phyloP scores from a whole-genome alignment of 2,797 vertebrate genomes.

The Bovichtus diacanthus region DNA sequence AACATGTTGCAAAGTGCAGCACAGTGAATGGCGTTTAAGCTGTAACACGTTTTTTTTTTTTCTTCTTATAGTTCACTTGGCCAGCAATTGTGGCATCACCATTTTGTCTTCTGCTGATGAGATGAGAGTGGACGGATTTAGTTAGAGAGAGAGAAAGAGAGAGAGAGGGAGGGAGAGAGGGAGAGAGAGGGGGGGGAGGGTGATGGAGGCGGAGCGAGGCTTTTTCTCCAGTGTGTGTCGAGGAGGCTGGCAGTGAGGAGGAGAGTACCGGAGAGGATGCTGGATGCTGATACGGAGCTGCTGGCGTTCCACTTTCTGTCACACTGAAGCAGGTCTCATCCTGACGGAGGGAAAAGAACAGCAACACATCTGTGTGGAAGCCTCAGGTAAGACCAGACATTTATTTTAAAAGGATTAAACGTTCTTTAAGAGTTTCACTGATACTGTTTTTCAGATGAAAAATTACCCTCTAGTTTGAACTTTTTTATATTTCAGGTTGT shows the following conservation, averaged over 20 bases:
- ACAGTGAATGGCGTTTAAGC: conserved; percentile 9
- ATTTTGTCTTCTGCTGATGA: conserved; percentile 53
- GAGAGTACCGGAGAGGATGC: conserved; percentile 46
- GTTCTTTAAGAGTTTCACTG: not conserved
- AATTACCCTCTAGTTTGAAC: not conserved
- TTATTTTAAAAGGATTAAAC: not conserved
- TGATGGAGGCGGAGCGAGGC: conserved; percentile 47
- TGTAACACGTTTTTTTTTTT: not conserved
- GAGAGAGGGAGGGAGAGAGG: not conserved
- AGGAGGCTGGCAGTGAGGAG: conserved; percentile 62
- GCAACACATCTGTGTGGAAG: conserved; percentile 5
- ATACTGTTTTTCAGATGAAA: not conserved
- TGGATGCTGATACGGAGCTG: conserved; percentile 57
- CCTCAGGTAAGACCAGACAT: conserved; percentile 49
- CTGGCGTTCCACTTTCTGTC: conserved; percentile 23
- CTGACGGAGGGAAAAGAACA: conserved; percentile 10
- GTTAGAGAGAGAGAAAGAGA: conserved; percentile 37
- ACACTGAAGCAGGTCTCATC: conserved; percentile 30
- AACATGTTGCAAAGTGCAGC: not conserved
- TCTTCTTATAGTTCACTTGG: conserved; percentile 21
- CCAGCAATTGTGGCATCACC: conserved; percentile 29
- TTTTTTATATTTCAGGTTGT: not conserved
- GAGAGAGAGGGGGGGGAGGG: not conserved
- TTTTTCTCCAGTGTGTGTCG: conserved; percentile 43
- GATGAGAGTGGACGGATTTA: conserved; percentile 65